Conservation (phyloP, 2,113 vertebrate species). For the Xenopus laevis region DNA sequence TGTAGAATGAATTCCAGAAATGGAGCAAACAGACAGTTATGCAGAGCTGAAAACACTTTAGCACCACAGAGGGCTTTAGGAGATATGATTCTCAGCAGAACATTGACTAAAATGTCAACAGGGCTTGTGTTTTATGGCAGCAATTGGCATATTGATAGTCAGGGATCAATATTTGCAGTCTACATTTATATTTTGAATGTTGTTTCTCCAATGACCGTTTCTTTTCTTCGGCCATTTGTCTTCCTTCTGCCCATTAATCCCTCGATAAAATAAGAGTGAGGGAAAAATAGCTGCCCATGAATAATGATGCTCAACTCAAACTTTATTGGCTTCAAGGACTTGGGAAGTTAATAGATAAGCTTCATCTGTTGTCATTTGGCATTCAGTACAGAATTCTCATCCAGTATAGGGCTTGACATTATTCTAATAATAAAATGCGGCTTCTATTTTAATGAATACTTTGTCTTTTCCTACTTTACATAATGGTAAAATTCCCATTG, state of each 20-base stretch:
- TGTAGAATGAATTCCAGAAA: conserved; percentile 25
- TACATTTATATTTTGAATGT: conserved; percentile 52
- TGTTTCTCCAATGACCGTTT: conserved; percentile 57
- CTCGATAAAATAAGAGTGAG: conserved; percentile 47
- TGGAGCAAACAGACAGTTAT: conserved; percentile 26
- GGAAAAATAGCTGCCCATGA: conserved; percentile 47
- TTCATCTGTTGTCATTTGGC: conserved; percentile 31
- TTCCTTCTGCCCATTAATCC: conserved; percentile 42
- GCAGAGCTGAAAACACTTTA: conserved; percentile 12
- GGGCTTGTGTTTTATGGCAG: conserved; percentile 54
- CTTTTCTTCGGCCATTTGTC: conserved; percentile 52
- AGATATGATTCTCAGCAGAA: conserved; percentile 29
- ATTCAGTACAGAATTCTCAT: conserved; percentile 25
- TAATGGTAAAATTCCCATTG: too few relatives aligned
- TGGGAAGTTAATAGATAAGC: conserved; percentile 38
- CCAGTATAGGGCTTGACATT: too few relatives aligned
- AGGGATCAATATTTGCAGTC: conserved; percentile 58
- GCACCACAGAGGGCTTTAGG: conserved; percentile 18
- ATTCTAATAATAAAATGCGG: too few relatives aligned
- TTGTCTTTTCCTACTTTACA: too few relatives aligned
- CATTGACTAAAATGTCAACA: conserved; percentile 56
- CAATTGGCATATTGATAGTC: conserved; percentile 48
- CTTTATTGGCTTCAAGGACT: conserved; percentile 38
- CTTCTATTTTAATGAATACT: too few relatives aligned
- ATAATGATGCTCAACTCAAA: conserved; percentile 42